Percentiles rank a stretch among this genome's conserved stretches.
Conservation (phyloP, 1,140 invertebrate species). For the Cyclargus thomasi region DNA sequence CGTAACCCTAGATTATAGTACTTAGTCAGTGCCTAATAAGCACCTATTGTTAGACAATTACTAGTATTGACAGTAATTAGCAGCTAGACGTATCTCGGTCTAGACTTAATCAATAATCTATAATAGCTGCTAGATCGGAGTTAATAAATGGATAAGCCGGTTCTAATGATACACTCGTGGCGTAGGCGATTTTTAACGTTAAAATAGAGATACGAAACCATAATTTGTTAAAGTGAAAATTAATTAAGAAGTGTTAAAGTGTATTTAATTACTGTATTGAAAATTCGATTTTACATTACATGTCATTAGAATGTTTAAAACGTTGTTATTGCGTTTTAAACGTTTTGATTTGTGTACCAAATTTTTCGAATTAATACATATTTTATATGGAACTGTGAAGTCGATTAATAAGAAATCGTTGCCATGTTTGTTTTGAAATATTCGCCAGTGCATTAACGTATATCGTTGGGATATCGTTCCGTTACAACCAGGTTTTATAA, state of each 20-base stretch:
- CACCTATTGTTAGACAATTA: constrained; percentile 1
- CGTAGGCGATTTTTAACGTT: background rate
- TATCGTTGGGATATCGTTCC: too few species aligned
- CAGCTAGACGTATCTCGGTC: constrained; percentile 1
- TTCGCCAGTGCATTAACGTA: too few species aligned
- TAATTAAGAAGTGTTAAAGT: background rate
- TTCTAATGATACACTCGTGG: background rate
- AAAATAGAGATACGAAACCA: background rate
- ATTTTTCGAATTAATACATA: too few species aligned
- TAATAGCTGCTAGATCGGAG: constrained; percentile 9
- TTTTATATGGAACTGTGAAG: too few species aligned
- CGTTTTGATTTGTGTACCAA: too few species aligned
- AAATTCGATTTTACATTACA: background rate
- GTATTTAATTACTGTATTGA: background rate
- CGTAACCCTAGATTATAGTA: background rate
- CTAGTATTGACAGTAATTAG: constrained; percentile 10
- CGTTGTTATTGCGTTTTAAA: too few species aligned
- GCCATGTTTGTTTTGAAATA: too few species aligned
- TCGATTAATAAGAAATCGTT: too few species aligned
- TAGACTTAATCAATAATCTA: constrained; percentile 15
- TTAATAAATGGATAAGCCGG: constrained; percentile 4
- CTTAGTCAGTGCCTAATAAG: background rate
- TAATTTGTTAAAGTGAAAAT: background rate
- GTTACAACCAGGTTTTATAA: too few species aligned
- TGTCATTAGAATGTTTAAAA: too few species aligned